These are phyloP conservation scores for Lithophane leautieri DNA, from an alignment of 2,888 invertebrate species.

Conservation along the genomic window DNA sequence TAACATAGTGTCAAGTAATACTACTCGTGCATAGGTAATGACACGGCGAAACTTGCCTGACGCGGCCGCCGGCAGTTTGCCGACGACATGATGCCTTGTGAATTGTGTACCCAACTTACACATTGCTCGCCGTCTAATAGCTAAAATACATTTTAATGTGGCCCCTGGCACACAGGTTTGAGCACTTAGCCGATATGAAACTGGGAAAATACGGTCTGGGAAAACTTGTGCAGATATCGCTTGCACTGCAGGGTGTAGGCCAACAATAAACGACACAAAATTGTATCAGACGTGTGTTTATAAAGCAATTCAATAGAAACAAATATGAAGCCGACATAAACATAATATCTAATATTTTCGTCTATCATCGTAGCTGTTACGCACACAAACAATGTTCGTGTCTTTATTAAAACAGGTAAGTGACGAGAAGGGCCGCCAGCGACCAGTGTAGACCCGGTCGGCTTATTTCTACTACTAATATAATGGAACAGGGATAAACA, in stretches of 20 bases:
- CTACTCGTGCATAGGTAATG: slow-evolving; percentile 43
- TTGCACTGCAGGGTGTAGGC: slow-evolving; percentile 30
- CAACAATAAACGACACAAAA: slow-evolving; percentile 35
- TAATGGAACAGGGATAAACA: slow-evolving; percentile 58
- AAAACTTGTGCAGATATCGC: slow-evolving; percentile 34
- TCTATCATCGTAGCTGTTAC: slow-evolving; percentile 36
- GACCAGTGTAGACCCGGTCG: slow-evolving; percentile 36
- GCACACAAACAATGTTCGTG: slow-evolving; percentile 44
- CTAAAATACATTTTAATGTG: slow-evolving; percentile 49
- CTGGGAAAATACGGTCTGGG: slow-evolving; percentile 21
- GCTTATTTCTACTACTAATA: slow-evolving; percentile 59
- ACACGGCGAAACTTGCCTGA: slow-evolving; percentile 38
- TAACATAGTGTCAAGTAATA: slow-evolving; percentile 32
- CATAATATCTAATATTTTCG: slow-evolving; percentile 45
- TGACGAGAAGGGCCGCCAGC: slow-evolving; percentile 39
- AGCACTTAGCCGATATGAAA: slow-evolving; percentile 35
- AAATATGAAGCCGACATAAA: slow-evolving; percentile 18
- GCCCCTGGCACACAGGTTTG: slow-evolving; percentile 12
- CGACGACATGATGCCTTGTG: slow-evolving; percentile 34
- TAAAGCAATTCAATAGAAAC: slow-evolving; percentile 17
- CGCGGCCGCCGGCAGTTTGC: slow-evolving; percentile 36
- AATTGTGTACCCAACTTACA: slow-evolving; percentile 32
- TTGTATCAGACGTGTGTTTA: slow-evolving; percentile 24
- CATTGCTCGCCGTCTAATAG: slow-evolving; percentile 37
- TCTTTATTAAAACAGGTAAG: slow-evolving; percentile 59